These are phyloP conservation scores for Seriola dumerili DNA, from an alignment of 2,113 vertebrate genomes.

Conservation along the genomic window DNA sequence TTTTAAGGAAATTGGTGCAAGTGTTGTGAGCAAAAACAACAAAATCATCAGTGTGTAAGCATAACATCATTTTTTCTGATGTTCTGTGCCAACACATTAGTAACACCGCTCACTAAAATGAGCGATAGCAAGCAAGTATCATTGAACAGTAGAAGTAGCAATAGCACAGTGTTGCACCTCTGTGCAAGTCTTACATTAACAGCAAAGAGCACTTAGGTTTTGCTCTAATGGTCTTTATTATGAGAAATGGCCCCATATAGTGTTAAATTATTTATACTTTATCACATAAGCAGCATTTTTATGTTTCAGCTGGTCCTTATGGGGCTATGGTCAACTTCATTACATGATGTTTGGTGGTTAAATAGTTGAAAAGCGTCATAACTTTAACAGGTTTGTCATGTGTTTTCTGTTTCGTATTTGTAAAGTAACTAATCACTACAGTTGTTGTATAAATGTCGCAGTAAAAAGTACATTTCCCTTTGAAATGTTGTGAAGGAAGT, in stretches of 20 bases:
- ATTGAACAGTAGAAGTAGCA: background rate
- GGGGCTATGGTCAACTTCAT: background rate
- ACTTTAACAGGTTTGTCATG: too few species aligned
- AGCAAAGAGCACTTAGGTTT: background rate
- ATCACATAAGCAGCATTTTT: background rate
- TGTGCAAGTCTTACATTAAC: background rate
- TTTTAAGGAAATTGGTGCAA: slow-evolving; percentile 26
- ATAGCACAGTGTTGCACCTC: background rate
- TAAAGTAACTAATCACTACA: too few species aligned
- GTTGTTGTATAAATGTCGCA: too few species aligned
- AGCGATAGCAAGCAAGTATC: background rate
- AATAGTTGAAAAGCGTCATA: background rate
- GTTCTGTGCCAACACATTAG: background rate
- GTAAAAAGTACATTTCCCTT: too few species aligned
- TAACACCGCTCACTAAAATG: background rate
- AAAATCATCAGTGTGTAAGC: background rate
- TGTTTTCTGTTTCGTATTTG: too few species aligned
- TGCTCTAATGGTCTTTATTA: background rate
- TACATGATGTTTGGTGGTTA: background rate
- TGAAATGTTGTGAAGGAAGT: too few species aligned
- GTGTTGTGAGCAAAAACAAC: background rate
- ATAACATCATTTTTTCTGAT: background rate
- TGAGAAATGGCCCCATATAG: background rate
- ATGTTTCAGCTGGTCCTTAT: background rate
- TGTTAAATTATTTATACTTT: background rate